A percentile compares a stretch with the other conserved stretches of the same genome.
These are phyloP conservation scores for Arenaria interpres DNA, from an alignment of 2,113 vertebrate species.

Conservation along the genomic window DNA sequence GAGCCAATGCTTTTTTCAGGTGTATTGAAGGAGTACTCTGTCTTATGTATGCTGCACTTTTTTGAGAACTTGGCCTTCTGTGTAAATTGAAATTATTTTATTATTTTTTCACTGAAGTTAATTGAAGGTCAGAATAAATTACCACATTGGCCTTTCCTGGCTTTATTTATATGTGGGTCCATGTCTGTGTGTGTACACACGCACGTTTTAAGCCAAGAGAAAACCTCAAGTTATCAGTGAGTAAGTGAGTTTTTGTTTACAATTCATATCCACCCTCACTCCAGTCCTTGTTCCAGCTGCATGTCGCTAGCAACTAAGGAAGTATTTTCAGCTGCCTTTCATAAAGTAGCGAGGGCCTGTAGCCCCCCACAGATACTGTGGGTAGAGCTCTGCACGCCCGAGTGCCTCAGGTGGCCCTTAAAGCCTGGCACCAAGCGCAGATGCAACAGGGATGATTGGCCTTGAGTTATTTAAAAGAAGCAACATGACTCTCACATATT, in stretches of 20 bases:
- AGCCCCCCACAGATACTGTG: rapidly evolving
- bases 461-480: not conserved
- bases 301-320: not conserved
- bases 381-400: rapidly evolving
- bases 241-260: not conserved
- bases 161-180: not conserved
- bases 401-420: not conserved
- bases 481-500: not conserved
- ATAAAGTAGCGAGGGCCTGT: not conserved
- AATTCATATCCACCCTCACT: not conserved
- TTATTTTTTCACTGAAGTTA: not conserved
- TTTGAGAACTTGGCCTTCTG: not conserved
- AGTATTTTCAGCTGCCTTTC: not conserved
- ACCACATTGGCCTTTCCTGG: not conserved
- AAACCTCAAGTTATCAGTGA: not conserved
- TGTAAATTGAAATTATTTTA: not conserved
- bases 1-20: not conserved
- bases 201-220: not conserved
- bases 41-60: not conserved
- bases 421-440: not conserved
- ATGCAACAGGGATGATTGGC: not conserved
- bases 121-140: not conserved
- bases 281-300: not conserved
- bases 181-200: not conserved
- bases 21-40: not conserved